Evolutionary conservation across 2,113 vertebrate species (phyloP), one percentile per base, ranked within the genome.

Genomic region (Zapornia atra): DNA sequence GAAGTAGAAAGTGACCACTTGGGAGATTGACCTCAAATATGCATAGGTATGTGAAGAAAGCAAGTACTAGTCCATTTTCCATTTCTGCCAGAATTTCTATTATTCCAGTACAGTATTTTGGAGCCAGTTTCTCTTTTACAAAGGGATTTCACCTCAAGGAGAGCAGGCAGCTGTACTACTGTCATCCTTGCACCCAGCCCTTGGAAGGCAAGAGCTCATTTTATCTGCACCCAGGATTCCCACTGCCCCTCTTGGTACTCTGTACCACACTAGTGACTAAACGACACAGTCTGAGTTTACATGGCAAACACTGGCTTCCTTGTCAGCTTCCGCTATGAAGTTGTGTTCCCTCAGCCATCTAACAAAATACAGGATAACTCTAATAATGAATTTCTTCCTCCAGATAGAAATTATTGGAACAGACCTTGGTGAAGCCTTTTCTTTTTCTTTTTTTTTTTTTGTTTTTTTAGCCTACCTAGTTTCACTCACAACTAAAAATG

Each of bases 191-290:
- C 10, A 22, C 26, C 5, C 16, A 61, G 12, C 5, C 36, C 15
- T 25, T 25, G n/a, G 46, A 88, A 56, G 10, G 14, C 26, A 13
- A 70, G 36, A 31, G 17, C 8, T 50, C 22, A 13, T 68, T 84
- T 82, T 24, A 28, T 22, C 18, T 6, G 2, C 10, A 54, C 9
- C 6, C 29, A 63, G 22, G 25, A 51, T 66, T 83, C 29, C 64
- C 11, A 73, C 13, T 11, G 7, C 1, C 2, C 1, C 2, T 9
- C 20, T n/a, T 34, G 34, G 36, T 14, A 20, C 13, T 57, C 28
- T 56, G 1, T 12, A 10, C 16, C 4, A 36, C 24, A 22, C 11
- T 24, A 9, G 13, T 36, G 21, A 31, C 14, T 61, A 69, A 80
- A 84, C 34, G 31, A 46, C 44, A 61, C 6, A 33, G 71, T 88